Evolutionary conservation across 2,888 invertebrate species (phyloP), one percentile per base, ranked within the genome.

Genomic region (Didymodactylos carnosus): DNA sequence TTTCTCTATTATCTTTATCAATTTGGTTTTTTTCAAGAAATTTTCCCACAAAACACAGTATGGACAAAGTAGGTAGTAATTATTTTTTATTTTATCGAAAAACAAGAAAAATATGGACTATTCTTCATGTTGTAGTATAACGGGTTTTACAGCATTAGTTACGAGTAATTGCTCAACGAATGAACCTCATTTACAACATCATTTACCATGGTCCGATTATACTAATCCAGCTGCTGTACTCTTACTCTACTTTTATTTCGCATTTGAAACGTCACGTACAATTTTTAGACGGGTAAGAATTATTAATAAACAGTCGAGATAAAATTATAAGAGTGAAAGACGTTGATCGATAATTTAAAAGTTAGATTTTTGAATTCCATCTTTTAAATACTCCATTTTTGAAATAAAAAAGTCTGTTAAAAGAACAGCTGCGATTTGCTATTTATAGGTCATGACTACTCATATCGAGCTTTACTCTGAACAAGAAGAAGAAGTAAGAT

Each of bases 1-100:
- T 80, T 88, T 5, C 85, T 87, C 53, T 83, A 92, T 25, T 88
- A 91, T 78, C 86, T 88, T 16, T 94, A 93, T 81, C 94, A 95
- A 84, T 89, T 90, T 80, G 88, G 90, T 78, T 90, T 89, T 88
- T 86, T 89, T 73, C 90, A 91, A 79, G 39, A 70, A 29, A 13
- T 53, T 25, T 83, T 92, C 75, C 87, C 88, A n/a, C 86, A 87
- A 39, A 10, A 35, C 16, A 35, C 62, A 62, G 29, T 62, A 62
- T 35, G 62, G 35, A 62, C 35, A 29, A 62, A 62, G 62, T 62
- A 62, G 35, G 62, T n/a, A 35, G 3, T 0, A 62, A 62, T 19
- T 4, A 53, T 1, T 4, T 19, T 35, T 27, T 19, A 11, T n/a
- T n/a, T n/a, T n/a, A n/a, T n/a, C n/a, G n/a, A 29, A 35, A 10